These are phyloP conservation scores for Scaptomyza montana DNA, from an alignment of 1,140 invertebrate species.

Conservation along the genomic window DNA sequence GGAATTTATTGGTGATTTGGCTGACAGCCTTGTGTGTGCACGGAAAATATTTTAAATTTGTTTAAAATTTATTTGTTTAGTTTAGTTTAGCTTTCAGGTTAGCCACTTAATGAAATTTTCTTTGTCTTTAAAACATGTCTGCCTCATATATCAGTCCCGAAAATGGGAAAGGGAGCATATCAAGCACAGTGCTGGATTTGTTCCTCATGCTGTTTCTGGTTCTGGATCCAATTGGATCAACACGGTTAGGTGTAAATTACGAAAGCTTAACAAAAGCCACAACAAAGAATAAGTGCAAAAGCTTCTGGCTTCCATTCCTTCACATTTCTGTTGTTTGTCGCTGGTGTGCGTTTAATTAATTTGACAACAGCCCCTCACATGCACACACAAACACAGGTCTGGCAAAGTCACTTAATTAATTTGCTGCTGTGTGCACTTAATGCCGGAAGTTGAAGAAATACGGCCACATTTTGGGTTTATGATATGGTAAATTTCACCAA, in stretches of 20 bases:
- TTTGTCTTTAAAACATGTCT: background rate
- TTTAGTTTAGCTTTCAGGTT: no score
- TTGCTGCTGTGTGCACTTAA: slow-evolving; percentile 74
- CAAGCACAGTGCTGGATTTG: background rate
- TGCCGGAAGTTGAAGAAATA: slow-evolving; percentile 81
- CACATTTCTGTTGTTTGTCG: slow-evolving; percentile 23
- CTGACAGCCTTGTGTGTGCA: no score
- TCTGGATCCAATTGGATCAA: slow-evolving; percentile 41
- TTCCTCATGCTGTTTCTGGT: background rate
- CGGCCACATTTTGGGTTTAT: slow-evolving; percentile 72
- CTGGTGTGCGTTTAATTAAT: slow-evolving; percentile 44
- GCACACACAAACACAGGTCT: slow-evolving; percentile 23
- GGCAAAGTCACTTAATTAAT: slow-evolving; percentile 79
- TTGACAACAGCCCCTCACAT: slow-evolving; percentile 28
- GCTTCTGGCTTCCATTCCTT: slow-evolving; percentile 21
- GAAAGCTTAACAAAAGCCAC: slow-evolving; percentile 60
- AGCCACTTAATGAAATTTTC: no score
- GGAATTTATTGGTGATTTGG: background rate
- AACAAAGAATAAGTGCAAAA: slow-evolving; percentile 28
- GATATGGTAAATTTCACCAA: slow-evolving; percentile 65
- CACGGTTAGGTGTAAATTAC: slow-evolving; percentile 68
- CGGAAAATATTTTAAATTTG: no score
- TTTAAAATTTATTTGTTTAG: no score
- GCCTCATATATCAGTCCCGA: background rate
- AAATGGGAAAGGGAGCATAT: background rate